Base-by-base conservation (phyloP, 2,888 invertebrate species). In the Dolichopus griseipennis region DNA sequence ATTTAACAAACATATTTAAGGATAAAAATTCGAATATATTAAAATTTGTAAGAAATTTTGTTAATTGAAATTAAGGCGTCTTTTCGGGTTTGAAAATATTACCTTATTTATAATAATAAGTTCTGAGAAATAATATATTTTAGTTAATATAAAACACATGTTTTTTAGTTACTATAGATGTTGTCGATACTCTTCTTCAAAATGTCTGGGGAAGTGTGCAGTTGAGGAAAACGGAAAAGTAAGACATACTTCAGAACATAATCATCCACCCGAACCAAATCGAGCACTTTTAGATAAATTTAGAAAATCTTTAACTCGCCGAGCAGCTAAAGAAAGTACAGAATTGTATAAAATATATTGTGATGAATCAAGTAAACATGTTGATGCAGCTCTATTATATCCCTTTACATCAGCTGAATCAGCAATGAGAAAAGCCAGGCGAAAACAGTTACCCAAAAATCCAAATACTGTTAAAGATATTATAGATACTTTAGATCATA, bases 361-460 rank as follows among this genome's bases (percentile, higher is more conserved):
- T 69, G 75, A 75, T 69, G 75, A 75, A 65, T 73, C 73, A 8
- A 71, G 72, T 41, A 72, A 74, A 4, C 74, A 75, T 71, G 72
- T 73, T 15, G 75, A 75, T 66, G 76, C 76, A 0, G 74, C 75
- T 0, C 68, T 76, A 18, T 68, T 76, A 1, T 76, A 76, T 68
- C 73, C 75, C 9, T 76, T 75, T 65, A 70, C 69, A 1, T 73
- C 73, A 18, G 76, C 76, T 2, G 75, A 75, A 64, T 74, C 74
- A 37, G 75, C 76, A 62, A 76, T 76, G 76, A 69, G 76, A 5
- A 76, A 76, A 68, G 75, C 76, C 1, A 70, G 76, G 10, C 71
- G 74, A 7, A 76, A 76, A 64, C 73, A 74, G 69, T 67, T 75
- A 1, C 75, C 75, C 8, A 70, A 72, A 34, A 70, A 68, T 21